phyloP scores from a whole-genome alignment of 1,140 invertebrate species.

The Penaeus chinensis region DNA sequence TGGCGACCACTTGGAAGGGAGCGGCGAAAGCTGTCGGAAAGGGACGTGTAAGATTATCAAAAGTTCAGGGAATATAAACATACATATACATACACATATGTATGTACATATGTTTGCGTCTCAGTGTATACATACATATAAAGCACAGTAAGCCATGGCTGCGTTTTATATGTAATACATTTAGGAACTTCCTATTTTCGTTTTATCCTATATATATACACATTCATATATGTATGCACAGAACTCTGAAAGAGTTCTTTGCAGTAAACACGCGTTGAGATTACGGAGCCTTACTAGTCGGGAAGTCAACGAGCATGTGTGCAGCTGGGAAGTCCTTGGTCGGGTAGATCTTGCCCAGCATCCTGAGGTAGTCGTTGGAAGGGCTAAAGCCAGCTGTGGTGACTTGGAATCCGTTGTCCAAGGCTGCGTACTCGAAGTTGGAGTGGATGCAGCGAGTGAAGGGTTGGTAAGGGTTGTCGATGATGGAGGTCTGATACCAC shows the following conservation, averaged over 20 bases:
- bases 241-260: too few species aligned
- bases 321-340: constrained; percentile 30
- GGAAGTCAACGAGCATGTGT: constrained; percentile 34
- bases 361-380: neutral
- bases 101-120: too few species aligned
- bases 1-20: constrained; percentile 3
- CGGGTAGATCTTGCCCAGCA: constrained; percentile 25
- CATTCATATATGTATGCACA: too few species aligned
- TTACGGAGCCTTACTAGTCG: neutral
- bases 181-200: too few species aligned
- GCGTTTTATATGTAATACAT: too few species aligned
- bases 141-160: too few species aligned
- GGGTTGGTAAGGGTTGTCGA: constrained; percentile 1
- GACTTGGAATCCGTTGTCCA: constrained; percentile 27
- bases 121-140: neutral
- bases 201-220: too few species aligned
- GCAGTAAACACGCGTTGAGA: too few species aligned
- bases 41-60: neutral
- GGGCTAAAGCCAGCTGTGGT: constrained; percentile 24
- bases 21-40: neutral
- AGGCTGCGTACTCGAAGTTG: constrained; percentile 22
- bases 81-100: too few species aligned
- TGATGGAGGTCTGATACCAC: neutral
- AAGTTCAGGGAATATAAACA: too few species aligned
- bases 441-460: constrained; percentile 25